Evolutionary conservation across 2,113 vertebrate species (phyloP), one percentile per base, ranked within the genome.

Genomic region (Plectropomus leopardus): DNA sequence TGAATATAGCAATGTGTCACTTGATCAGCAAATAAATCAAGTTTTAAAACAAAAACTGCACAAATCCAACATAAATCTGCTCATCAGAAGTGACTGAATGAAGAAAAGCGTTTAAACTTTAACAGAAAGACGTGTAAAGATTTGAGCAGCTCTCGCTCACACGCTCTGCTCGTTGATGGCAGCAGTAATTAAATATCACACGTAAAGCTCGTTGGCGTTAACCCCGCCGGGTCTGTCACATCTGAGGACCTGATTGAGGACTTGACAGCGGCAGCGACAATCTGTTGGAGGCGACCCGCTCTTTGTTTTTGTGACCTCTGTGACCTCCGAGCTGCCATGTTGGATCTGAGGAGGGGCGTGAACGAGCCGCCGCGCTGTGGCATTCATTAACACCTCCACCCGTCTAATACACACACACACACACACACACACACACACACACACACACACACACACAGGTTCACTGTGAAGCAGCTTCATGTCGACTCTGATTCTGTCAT

Each of bases 311-410:
- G 30, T 42, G 74, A 82, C 67, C 75, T 44, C 61, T 1, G 47
- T 4, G 51, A 79, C 70, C 69, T 32, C 80, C 7, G 3, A 73
- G 83, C 67, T 87, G 90, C 88, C 90, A 80, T 1, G 30, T 69
- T 3, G 70, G 54, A 91, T 91, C 54, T 32, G 72, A 51, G 32
- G 64, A 16, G 30, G 48, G 58, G 82, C 26, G 78, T 26, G 61
- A 77, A 92, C 64, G 21, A 54, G 76, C 10, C 11, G 60, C 65
- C 65, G 15, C n/a, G 13, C 59, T 58, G 78, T 78, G 61, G 1
- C 9, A 3, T 48, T 87, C 50, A 65, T 86, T 75, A 61, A 60
- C 82, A 61, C 84, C 57, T 71, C 74, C n/a, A 3, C 14, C 74
- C 1, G 36, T 53, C 71, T 21, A 68, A 54, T 47, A 54, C 63